Evolutionary conservation across 1,140 invertebrate species (phyloP).

Genomic region (Hydropsyche tenuis): DNA sequence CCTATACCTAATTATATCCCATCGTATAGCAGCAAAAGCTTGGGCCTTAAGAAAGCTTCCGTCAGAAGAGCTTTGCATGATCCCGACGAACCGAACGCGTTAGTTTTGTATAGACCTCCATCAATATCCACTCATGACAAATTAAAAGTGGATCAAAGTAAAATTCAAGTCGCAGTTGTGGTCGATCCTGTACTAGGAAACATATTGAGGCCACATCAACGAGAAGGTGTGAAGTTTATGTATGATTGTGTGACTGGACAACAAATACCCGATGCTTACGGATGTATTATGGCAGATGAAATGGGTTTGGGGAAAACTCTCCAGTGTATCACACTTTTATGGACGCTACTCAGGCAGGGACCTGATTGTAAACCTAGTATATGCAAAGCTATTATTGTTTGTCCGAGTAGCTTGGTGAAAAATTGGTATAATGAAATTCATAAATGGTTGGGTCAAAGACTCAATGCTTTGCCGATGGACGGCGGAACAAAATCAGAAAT

Average conservation of each 20-base stretch:
- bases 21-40: constrained; percentile 70
- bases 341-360: constrained; percentile 91
- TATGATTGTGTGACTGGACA: constrained; percentile 97
- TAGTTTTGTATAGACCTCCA: constrained; percentile 89
- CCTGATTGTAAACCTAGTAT: constrained; percentile 86
- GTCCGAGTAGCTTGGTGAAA: constrained; percentile 96
- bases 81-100: constrained; percentile 90
- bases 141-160: constrained; percentile 71
- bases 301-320: constrained; percentile 97
- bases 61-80: constrained; percentile 82
- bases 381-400: constrained; percentile 93
- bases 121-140: constrained; percentile 80
- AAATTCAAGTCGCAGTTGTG: constrained; percentile 85
- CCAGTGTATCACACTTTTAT: constrained; percentile 96
- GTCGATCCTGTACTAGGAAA: constrained; percentile 92
- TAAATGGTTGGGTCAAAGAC: constrained; percentile 91
- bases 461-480: constrained; percentile 90
- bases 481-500: constrained; percentile 89
- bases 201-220: constrained; percentile 95
- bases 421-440: constrained; percentile 99
- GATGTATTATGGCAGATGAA: constrained; percentile 99
- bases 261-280: constrained; percentile 86
- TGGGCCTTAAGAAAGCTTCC: constrained; percentile 62
- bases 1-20: constrained; percentile 91
- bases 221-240: constrained; percentile 99